Percentiles rank a stretch among this genome's conserved stretches.
Evolutionary conservation across 1,140 invertebrate species (phyloP).

Genomic region (Bombus haemorrhoidalis): DNA sequence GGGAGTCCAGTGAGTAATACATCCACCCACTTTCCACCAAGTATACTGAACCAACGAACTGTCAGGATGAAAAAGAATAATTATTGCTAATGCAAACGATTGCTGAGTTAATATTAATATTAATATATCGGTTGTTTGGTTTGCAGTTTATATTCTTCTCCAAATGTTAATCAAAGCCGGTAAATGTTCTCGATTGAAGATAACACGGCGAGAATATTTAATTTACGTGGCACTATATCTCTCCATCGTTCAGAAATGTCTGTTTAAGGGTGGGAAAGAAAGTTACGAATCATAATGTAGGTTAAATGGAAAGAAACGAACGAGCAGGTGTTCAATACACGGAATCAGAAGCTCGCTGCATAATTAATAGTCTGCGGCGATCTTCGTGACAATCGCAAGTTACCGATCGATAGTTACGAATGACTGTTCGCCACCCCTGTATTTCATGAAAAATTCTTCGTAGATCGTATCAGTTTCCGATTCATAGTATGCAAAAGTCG

Average conservation of each 20-base stretch:
- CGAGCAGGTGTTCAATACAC: neutral
- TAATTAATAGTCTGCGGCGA: slow-evolving; percentile 1
- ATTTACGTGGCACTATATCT: neutral
- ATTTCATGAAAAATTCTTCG: neutral
- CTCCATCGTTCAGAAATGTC: neutral
- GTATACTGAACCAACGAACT: neutral
- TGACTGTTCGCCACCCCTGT: too few species aligned
- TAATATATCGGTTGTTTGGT: too few species aligned
- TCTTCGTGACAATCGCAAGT: slow-evolving; percentile 2
- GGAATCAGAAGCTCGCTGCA: neutral
- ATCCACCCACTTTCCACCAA: neutral
- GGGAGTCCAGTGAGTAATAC: slow-evolving; percentile 59
- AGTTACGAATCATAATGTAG: neutral
- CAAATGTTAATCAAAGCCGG: too few species aligned
- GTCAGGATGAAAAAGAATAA: too few species aligned
- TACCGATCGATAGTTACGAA: slow-evolving; percentile 11
- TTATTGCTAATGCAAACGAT: too few species aligned
- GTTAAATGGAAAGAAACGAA: neutral
- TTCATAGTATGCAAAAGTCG: neutral
- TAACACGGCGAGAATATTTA: too few species aligned
- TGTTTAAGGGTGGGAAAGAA: neutral
- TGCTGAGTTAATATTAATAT: too few species aligned
- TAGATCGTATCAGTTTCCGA: too few species aligned
- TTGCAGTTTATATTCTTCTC: too few species aligned
- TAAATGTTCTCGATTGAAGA: too few species aligned